Evolutionary conservation across 2,888 invertebrate genomes (phyloP), one percentile per base, ranked within the genome.

Genomic region (Agriotes lineatus): DNA sequence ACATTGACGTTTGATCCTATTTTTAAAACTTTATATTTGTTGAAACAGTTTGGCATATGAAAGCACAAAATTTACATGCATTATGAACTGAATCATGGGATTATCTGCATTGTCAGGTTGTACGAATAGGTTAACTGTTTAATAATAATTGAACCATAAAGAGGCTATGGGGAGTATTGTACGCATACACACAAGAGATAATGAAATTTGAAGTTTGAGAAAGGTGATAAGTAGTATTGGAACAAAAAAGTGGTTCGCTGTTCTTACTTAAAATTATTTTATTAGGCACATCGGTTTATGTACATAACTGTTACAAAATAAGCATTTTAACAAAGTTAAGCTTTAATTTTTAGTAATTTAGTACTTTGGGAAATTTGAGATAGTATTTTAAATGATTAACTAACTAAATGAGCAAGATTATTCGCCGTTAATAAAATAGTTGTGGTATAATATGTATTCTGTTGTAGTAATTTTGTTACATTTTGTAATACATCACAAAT

Each of bases 401-500:
- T 54, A 16, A 18, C 14, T 35, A 3, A n/a, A n/a, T n/a, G n/a
- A n/a, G n/a, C n/a, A n/a, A n/a, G 30, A 35, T 7, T 54, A n/a
- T 35, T 33, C n/a, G n/a, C n/a, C 35, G 14, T 18, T 56, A 56
- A 56, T 25, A 20, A 18, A 57, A 16, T 52, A 52, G 33, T 52
- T 52, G 16, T 33, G 35, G 52, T 52, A 52, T 3, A 25, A 30
- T 18, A 9, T 52, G 52, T 33, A 52, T 33, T n/a, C n/a, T 20
- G 52, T 52, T 52, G 33, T 18, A 52, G 37, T 33, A 14, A 50
- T 50, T 61, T 50, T 52, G 52, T 52, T 52, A 58, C 48, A 58
- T 65, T 65, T 65, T 48, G n/a, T n/a, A n/a, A 45, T 62, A 62
- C 65, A 65, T 65, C 65, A 65, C 65, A 65, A 65, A 58, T 65